Evolutionary conservation across 2,888 invertebrate species (phyloP).

Genomic region (Drosophila anceps): DNA sequence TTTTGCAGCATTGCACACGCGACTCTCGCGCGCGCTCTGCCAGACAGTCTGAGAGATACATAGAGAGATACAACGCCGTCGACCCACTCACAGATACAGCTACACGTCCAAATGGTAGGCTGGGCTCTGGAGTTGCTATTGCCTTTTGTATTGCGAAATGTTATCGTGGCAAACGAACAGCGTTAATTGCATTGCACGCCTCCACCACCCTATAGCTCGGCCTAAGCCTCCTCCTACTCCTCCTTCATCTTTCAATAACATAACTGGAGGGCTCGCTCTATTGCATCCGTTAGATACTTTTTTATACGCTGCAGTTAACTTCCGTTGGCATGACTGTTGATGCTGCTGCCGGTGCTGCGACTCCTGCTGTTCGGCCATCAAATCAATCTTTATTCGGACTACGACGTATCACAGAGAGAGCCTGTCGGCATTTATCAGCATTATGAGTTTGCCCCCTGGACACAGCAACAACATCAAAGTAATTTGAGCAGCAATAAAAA

Average conservation of each 20-base stretch:
- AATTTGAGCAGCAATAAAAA: slow-evolving; percentile 52
- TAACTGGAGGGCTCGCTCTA: slow-evolving; percentile 24
- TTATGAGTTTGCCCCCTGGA: slow-evolving; percentile 47
- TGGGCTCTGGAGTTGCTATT: slow-evolving; percentile 34
- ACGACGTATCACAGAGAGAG: background rate
- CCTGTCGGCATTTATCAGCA: slow-evolving; percentile 38
- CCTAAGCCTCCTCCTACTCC: background rate
- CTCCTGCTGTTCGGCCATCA: slow-evolving; percentile 10
- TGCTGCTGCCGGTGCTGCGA: background rate
- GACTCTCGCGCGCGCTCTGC: slow-evolving; percentile 72
- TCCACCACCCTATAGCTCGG: background rate
- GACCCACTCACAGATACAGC: slow-evolving; percentile 34
- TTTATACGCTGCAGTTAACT: slow-evolving; percentile 3
- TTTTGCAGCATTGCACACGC: slow-evolving; percentile 81
- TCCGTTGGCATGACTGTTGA: slow-evolving; percentile 19
- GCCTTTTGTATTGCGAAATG: slow-evolving; percentile 36
- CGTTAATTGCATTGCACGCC: slow-evolving; percentile 66
- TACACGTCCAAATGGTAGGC: slow-evolving; percentile 13
- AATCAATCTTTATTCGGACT: slow-evolving; percentile 53
- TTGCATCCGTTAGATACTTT: slow-evolving; percentile 56
- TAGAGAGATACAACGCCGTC: slow-evolving; percentile 33
- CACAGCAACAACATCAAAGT: slow-evolving; percentile 39
- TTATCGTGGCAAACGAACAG: slow-evolving; percentile 54
- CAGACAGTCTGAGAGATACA: slow-evolving; percentile 69
- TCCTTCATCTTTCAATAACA: background rate